Base-by-base conservation (phyloP, 1,140 invertebrate genomes). In the Neoseiulus cucumeris region DNA sequence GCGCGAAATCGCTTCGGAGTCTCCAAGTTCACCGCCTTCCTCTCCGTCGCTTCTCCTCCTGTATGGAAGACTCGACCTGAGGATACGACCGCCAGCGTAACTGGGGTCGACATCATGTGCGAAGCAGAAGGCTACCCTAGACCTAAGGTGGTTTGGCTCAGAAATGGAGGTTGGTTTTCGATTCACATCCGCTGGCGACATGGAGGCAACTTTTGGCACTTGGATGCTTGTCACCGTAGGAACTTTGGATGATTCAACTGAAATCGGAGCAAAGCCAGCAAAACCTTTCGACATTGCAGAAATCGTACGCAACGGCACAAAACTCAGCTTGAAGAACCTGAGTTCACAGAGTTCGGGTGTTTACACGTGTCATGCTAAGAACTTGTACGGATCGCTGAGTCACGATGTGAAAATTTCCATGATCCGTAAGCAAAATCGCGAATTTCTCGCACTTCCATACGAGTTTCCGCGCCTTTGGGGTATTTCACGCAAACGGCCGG, bases 1-100 rank as follows among this genome's bases (percentile, higher is more conserved):
- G 67, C 65, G 7, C 66, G 64, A 55, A 68, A 68, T 17, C 51
- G 64, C 18, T 66, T 68, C 44, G 67, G 67, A 12, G 67, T 66
- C 42, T 65, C 66, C 59, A 66, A 68, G 45, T 66, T 64, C 64
- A 68, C 65, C 22, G 64, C 66, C 30, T 25, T 66, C 12, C 55
- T 68, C 6, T 18, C 65, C 6, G 66, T 68, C 2, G 67, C 33
- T 9, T 39, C 33, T 9, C 33, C 33, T 39, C 33, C 33, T 39
- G 33, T 39, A 9, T 39, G 33, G 33, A 39, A 39, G 9, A 9
- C 9, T 4, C 4, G 9, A 39, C 33, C 33, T 9, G 4, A 17
- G 12, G 22, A 65, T n/a, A 17, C n/a, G 42, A 25, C 14, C 22
- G 33, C 33, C n/a, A 59, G 25, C 14, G 14, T 17, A 25, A 20